Percentiles rank a stretch among this genome's conserved stretches.
Evolutionary conservation across 2,113 vertebrate genomes (phyloP).

Genomic region (Aix galericulata): DNA sequence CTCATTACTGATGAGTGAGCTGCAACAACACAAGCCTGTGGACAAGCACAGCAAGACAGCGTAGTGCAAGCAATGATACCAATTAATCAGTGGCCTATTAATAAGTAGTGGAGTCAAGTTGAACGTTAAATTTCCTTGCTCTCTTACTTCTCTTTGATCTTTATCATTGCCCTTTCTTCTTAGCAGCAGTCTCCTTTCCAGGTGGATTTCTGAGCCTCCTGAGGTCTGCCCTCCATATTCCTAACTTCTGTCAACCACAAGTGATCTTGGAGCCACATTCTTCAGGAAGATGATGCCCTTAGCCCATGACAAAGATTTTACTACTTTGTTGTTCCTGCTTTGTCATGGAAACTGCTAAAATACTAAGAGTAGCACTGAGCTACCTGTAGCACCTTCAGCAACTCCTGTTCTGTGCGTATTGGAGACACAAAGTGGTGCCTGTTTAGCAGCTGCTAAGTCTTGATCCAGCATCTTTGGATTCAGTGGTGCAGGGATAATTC

Average conservation of each 20-base stretch:
- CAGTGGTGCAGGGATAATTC: not conserved
- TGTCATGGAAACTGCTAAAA: not conserved
- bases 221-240: not conserved
- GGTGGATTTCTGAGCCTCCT: not conserved
- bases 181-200: not conserved
- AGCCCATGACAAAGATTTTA: not conserved
- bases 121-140: not conserved
- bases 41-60: not conserved
- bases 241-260: not conserved
- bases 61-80: not conserved
- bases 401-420: accelerated
- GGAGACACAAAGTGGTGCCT: not conserved
- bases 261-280: not conserved
- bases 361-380: not conserved
- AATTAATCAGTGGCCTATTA: not conserved
- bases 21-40: not conserved
- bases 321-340: not conserved
- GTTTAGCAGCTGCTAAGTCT: not conserved
- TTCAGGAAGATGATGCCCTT: not conserved
- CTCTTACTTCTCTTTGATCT: not conserved
- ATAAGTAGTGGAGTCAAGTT: not conserved
- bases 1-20: not conserved
- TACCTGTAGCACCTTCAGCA: not conserved
- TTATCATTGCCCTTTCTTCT: not conserved
- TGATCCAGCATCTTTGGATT: not conserved